phyloP scores from a whole-genome alignment of 2,888 invertebrate species.

The Periphyllus acericola region DNA sequence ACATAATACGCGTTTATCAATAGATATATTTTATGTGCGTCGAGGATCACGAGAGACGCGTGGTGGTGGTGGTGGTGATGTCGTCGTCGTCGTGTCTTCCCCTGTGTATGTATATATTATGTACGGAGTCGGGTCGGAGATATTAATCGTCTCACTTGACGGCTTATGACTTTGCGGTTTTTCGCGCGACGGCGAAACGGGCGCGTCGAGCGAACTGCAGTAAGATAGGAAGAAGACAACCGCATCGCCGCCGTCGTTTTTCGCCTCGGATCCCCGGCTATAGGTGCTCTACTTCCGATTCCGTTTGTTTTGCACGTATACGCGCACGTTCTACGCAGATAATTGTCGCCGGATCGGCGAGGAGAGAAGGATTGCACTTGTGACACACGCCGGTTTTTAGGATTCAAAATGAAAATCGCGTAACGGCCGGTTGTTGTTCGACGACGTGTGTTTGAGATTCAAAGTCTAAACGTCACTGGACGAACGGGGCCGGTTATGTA shows the following conservation, averaged over 20 bases:
- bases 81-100: not conserved
- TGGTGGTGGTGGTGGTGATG: not conserved
- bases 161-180: slow-evolving; percentile 18
- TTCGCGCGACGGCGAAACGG: not conserved
- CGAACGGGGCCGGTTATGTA: too few species aligned
- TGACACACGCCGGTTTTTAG: too few species aligned
- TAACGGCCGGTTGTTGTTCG: too few species aligned
- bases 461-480: too few species aligned
- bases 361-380: too few species aligned
- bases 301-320: not conserved
- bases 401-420: too few species aligned
- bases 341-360: too few species aligned
- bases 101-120: not conserved
- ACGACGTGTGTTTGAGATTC: too few species aligned
- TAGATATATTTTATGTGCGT: not conserved
- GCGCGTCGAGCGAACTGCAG: not conserved
- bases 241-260: not conserved
- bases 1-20: not conserved
- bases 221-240: not conserved
- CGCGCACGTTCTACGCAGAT: too few species aligned
- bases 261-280: not conserved
- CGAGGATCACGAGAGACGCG: not conserved
- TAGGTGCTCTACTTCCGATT: slow-evolving; percentile 28
- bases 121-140: not conserved
- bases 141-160: slow-evolving; percentile 39